Conservation (phyloP, 2,797 vertebrate genomes). For the Heliangelus exortis region DNA sequence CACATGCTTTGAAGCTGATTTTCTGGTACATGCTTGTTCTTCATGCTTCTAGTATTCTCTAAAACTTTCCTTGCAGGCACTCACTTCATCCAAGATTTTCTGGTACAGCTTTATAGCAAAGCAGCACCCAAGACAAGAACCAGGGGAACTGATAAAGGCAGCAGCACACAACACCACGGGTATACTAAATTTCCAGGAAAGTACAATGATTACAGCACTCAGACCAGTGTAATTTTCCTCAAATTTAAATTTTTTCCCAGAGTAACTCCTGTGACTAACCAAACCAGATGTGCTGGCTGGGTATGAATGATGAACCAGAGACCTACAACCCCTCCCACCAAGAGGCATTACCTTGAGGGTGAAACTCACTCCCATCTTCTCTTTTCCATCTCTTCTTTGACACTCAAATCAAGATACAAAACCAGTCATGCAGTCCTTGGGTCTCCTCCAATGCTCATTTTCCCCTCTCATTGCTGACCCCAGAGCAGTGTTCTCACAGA, state of each 20-base stretch:
- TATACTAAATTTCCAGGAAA: background rate
- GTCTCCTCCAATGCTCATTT: background rate
- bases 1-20: background rate
- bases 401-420: constrained; percentile 29
- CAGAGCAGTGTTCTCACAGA: background rate
- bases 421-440: background rate
- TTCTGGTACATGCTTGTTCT: background rate
- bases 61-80: background rate
- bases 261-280: background rate
- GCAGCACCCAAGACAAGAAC: background rate
- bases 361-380: background rate
- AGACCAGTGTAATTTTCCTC: background rate
- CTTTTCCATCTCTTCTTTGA: background rate
- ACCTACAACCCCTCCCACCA: background rate
- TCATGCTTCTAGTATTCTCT: background rate
- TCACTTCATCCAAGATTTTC: background rate
- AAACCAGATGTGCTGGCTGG: background rate
- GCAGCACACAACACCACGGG: background rate
- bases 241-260: background rate
- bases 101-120: background rate
- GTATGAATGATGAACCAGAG: background rate
- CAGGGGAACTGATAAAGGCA: background rate
- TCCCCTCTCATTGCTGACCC: background rate
- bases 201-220: background rate
- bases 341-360: background rate